Percentiles rank a stretch among this genome's conserved stretches.
These are phyloP conservation scores for Dermochelys coriacea DNA, from an alignment of 2,797 vertebrate species.

Conservation along the genomic window DNA sequence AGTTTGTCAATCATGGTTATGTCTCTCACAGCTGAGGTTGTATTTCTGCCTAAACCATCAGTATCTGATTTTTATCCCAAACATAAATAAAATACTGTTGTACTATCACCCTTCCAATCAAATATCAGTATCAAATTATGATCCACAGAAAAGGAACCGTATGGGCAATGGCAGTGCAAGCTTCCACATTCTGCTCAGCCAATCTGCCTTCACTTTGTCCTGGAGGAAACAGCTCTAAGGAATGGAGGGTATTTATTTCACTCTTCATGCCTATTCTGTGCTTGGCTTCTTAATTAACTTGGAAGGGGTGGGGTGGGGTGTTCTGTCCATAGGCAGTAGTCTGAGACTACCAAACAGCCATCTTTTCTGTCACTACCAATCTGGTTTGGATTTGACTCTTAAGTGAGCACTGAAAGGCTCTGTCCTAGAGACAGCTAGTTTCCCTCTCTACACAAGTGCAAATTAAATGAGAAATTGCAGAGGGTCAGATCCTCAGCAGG, in stretches of 20 bases:
- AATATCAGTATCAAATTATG: not conserved
- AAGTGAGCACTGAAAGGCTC: not conserved
- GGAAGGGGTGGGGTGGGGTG: fast-evolving
- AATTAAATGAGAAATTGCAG: not conserved
- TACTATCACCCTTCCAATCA: not conserved
- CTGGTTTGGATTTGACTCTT: not conserved
- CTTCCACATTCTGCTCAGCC: not conserved
- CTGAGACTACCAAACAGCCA: not conserved
- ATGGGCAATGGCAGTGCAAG: not conserved
- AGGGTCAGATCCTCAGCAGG: not conserved
- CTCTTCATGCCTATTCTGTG: not conserved
- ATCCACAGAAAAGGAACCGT: not conserved
- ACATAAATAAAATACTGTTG: not conserved
- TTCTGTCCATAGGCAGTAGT: fast-evolving
- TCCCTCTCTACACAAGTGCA: not conserved
- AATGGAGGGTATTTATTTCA: not conserved
- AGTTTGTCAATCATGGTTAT: not conserved
- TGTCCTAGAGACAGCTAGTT: not conserved
- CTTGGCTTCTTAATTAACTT: not conserved
- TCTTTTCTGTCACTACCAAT: not conserved
- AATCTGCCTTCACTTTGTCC: not conserved
- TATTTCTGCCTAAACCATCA: fast-evolving
- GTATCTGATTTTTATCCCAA: not conserved
- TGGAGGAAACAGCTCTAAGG: not conserved
- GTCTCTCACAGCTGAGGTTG: not conserved